Evolutionary conservation across 1,140 invertebrate genomes (phyloP).

Genomic region (Formica exsecta): DNA sequence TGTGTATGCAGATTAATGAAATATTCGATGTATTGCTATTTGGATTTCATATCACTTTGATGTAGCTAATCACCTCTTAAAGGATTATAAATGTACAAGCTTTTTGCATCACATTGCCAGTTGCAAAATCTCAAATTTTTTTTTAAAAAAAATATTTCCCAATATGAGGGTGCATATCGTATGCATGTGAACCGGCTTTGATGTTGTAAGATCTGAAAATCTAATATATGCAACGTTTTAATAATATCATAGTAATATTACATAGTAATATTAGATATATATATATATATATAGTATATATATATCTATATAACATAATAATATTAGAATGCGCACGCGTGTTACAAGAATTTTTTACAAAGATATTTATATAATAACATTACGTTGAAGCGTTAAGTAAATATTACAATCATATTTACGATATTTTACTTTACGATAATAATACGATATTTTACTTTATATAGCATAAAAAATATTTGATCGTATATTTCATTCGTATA

Average conservation of each 20-base stretch:
- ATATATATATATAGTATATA: no score
- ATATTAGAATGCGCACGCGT: no score
- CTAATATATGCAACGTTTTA: background rate
- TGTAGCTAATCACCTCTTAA: constrained; percentile 32
- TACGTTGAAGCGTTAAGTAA: background rate
- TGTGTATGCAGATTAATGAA: background rate
- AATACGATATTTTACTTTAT: background rate
- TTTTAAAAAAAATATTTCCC: constrained; percentile 21
- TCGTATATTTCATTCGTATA: background rate
- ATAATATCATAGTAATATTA: background rate
- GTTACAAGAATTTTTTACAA: background rate
- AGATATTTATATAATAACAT: background rate
- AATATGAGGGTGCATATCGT: background rate
- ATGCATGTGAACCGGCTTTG: background rate
- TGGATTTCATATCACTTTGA: constrained; percentile 51
- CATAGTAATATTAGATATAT: no score
- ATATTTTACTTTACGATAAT: background rate
- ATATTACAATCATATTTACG: no score
- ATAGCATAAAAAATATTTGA: background rate
- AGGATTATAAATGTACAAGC: constrained; percentile 27
- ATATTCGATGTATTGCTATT: constrained; percentile 11
- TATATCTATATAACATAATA: no score
- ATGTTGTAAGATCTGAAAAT: constrained; percentile 17
- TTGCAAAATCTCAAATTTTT: constrained; percentile 8
- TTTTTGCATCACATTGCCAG: constrained; percentile 26